Conservation (phyloP, 2,888 invertebrate species). For the Prosapia bicincta region DNA sequence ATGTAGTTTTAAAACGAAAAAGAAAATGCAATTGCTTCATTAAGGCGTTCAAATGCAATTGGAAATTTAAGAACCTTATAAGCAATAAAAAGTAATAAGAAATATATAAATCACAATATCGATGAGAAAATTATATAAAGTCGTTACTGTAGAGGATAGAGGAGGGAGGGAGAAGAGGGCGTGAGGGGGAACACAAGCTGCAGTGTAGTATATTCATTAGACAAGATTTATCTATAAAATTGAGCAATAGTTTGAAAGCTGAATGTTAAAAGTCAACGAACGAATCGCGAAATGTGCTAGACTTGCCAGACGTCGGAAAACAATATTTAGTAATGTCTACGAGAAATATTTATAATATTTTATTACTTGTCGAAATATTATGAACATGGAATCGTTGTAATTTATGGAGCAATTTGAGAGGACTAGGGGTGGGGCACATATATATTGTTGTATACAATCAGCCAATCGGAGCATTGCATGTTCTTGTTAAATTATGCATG, state of each 20-base stretch:
- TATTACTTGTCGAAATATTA: conserved; percentile 13
- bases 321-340: not conserved
- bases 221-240: not conserved
- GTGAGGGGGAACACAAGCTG: not conserved
- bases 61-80: too few relatives aligned
- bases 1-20: too few relatives aligned
- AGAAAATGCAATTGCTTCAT: too few relatives aligned
- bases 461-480: conserved; percentile 27
- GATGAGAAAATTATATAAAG: too few relatives aligned
- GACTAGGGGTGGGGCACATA: conserved; percentile 26
- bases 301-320: not conserved
- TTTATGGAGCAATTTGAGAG: conserved; percentile 26
- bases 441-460: conserved; percentile 30
- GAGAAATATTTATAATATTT: conserved; percentile 23
- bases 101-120: too few relatives aligned
- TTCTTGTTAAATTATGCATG: conserved; percentile 29
- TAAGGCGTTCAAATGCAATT: too few relatives aligned
- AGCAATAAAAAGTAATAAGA: too few relatives aligned
- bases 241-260: not conserved
- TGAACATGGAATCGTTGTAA: conserved; percentile 25
- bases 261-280: not conserved
- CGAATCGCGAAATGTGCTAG: not conserved
- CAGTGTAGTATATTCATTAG: not conserved
- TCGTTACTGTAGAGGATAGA: too few relatives aligned
- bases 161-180: too few relatives aligned